Conservation (phyloP, 1,140 invertebrate species). For the Psilanteris sp. region DNA sequence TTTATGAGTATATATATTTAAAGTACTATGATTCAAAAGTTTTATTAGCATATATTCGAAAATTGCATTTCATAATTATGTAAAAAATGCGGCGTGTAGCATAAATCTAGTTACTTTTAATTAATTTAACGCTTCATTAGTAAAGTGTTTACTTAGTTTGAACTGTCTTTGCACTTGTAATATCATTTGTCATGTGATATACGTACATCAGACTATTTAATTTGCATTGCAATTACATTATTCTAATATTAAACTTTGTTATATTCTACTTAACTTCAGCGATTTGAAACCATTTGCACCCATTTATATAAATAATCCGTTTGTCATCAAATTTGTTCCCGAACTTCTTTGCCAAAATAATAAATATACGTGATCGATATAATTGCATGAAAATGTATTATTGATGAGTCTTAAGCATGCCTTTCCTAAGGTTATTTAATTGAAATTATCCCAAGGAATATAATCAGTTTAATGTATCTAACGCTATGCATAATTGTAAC, state of each 20-base stretch:
- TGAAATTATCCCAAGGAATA: constrained; percentile 19
- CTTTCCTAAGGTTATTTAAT: constrained; percentile 10
- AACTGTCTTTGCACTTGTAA: no score
- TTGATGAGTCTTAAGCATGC: not conserved
- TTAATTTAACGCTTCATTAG: no score
- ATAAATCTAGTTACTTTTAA: no score
- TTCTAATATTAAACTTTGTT: constrained; percentile 2
- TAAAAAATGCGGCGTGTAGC: no score
- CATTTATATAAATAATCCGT: not conserved
- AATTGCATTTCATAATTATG: no score
- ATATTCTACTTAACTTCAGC: not conserved
- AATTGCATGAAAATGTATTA: not conserved
- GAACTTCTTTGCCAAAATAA: not conserved
- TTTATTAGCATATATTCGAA: no score
- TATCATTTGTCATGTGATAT: not conserved
- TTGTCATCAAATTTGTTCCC: not conserved
- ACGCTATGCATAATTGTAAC: constrained; percentile 6
- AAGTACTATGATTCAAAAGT: no score
- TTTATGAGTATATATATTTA: no score
- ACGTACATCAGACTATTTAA: not conserved
- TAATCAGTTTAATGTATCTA: constrained; percentile 22
- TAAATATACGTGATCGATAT: not conserved
- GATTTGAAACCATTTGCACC: not conserved
- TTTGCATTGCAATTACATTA: not conserved
- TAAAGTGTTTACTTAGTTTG: no score